Base-by-base conservation (phyloP, 2,797 vertebrate species). In the Neosilurus hyrtlii region DNA sequence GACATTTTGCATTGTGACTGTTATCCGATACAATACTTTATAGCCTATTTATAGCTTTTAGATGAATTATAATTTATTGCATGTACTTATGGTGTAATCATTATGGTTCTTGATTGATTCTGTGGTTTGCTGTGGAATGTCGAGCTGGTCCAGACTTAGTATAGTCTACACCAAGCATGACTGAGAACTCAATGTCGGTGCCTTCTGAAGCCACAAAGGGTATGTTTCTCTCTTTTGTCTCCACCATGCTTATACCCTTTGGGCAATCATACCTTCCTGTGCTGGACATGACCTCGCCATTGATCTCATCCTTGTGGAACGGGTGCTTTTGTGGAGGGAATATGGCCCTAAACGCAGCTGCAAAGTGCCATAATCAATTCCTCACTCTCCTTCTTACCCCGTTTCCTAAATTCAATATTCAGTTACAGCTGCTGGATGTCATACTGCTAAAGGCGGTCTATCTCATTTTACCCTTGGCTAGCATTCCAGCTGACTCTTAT, bases 331-430 rank as follows among this genome's bases (percentile, higher is more conserved):
- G 66, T 80, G 76, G 68, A 35, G 43, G 82, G 68, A 82, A 82
- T 82, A 72, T 72, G 59, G 75, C 30, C 62, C 59, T 62, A 57
- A 86, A 84, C n/a, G 56, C 49, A 80, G 71, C 82, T 82, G 82
- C 81, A 68, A 85, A 73, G 80, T 86, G 83, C 54, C 61, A 83
- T 84, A 84, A 87, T 86, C 85, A 56, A 66, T 82, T 74, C 68
- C 26, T 77, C 66, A 61, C 82, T 43, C 37, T 37, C 74, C 37
- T 82, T 43, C 54, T 83, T 82, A 80, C 52, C 70, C 78, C 74
- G 68, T 51, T 81, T 80, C 61, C 66, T 62, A 86, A 63, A 84
- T 85, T 86, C 84, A 86, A 83, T 82, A 85, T 83, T 81, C 71
- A 63, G 80, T 85, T 82, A 85, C 81, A 86, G 78, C 81, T 86